These are phyloP conservation scores for Ictalurus furcatus DNA, from an alignment of 2,113 vertebrate species.

Conservation along the genomic window DNA sequence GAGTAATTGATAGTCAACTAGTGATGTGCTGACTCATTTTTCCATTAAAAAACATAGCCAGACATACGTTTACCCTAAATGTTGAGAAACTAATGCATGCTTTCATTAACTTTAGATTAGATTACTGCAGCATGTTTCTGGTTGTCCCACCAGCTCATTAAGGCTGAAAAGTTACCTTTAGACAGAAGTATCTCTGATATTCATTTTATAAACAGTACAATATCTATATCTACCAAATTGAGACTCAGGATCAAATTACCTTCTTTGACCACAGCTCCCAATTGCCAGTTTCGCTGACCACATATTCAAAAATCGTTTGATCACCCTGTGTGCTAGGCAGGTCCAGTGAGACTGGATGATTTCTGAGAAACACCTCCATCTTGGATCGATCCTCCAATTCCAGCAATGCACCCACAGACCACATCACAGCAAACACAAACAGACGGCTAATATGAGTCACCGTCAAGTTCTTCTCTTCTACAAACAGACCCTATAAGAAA, in stretches of 20 bases:
- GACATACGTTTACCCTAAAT: too few species aligned
- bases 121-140: too few species aligned
- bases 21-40: too few species aligned
- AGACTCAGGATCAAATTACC: constrained; percentile 55
- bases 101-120: too few species aligned
- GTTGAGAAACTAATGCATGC: too few species aligned
- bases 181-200: too few species aligned
- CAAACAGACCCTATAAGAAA: constrained; percentile 74
- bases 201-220: too few species aligned
- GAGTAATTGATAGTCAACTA: too few species aligned
- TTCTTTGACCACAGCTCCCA: constrained; percentile 83
- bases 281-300: constrained; percentile 70
- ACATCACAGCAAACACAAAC: constrained; percentile 82
- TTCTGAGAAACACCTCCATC: constrained; percentile 78
- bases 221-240: too few species aligned
- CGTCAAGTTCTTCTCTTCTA: constrained; percentile 69
- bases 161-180: too few species aligned
- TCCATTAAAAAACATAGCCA: too few species aligned
- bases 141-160: too few species aligned
- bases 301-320: constrained; percentile 82
- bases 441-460: constrained; percentile 68
- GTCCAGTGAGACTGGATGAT: constrained; percentile 67
- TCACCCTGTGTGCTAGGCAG: constrained; percentile 73
- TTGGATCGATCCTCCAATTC: constrained; percentile 78
- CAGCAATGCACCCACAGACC: constrained; percentile 80